Evolutionary conservation across 1,140 invertebrate genomes (phyloP).

Genomic region (Lepidurus packardi): DNA sequence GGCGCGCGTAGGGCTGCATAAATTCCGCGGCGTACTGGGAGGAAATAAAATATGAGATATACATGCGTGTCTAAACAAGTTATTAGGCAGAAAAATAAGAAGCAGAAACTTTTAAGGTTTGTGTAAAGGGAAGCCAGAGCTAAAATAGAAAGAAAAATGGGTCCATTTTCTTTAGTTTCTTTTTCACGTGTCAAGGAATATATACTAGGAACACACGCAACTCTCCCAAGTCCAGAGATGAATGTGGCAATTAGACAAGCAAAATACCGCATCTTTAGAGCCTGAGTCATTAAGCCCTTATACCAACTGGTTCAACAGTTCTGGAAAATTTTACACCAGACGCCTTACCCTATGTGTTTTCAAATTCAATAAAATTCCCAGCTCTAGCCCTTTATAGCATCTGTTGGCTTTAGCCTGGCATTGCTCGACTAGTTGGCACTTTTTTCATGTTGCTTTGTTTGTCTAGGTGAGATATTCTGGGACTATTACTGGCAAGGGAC

Average conservation of each 20-base stretch:
- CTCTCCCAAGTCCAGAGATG: neutral
- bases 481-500: neutral
- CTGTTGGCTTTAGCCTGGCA: neutral
- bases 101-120: neutral
- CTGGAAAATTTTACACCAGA: neutral
- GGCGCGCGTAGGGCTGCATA: neutral
- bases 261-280: neutral
- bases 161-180: neutral
- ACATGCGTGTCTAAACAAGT: neutral
- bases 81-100: neutral
- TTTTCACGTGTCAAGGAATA: too few relatives aligned
- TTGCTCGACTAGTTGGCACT: neutral
- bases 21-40: neutral
- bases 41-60: neutral
- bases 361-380: neutral
- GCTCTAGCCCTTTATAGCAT: neutral
- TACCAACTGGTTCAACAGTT: neutral
- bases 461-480: neutral
- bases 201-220: neutral
- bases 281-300: neutral
- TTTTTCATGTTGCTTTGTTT: neutral
- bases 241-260: neutral
- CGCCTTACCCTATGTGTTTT: constrained; percentile 13
- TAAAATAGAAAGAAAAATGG: constrained; percentile 5
- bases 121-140: neutral